These are phyloP conservation scores for Scartelaos histophorus DNA, from an alignment of 2,113 vertebrate species.

Conservation along the genomic window DNA sequence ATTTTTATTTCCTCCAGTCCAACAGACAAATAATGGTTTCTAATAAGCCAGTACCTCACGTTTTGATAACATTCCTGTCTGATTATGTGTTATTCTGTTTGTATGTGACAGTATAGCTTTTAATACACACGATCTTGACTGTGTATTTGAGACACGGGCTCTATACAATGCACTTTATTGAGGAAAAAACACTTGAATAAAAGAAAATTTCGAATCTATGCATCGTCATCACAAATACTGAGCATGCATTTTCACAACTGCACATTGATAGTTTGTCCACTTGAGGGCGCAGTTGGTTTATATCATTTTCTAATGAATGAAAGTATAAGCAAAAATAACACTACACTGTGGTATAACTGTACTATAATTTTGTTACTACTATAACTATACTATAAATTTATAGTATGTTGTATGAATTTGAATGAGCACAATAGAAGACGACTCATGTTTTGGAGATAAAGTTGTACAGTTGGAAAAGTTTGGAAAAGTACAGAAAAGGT, in stretches of 20 bases:
- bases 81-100: background rate
- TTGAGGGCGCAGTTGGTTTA: background rate
- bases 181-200: background rate
- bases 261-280: background rate
- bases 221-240: background rate
- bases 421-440: too few relatives aligned
- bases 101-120: background rate
- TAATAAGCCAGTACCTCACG: background rate
- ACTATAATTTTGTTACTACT: too few relatives aligned
- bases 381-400: too few relatives aligned
- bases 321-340: too few relatives aligned
- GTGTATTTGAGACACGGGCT: background rate
- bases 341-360: too few relatives aligned
- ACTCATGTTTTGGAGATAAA: too few relatives aligned
- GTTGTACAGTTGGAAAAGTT: too few relatives aligned
- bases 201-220: background rate
- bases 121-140: background rate
- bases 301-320: background rate
- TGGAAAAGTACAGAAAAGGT: too few relatives aligned
- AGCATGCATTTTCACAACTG: background rate
- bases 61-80: background rate
- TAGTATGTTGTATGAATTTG: too few relatives aligned
- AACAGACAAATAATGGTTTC: background rate
- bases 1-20: background rate
- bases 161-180: background rate